These are phyloP conservation scores for Metacarcinus magister DNA, from an alignment of 2,888 invertebrate genomes.

Conservation along the genomic window DNA sequence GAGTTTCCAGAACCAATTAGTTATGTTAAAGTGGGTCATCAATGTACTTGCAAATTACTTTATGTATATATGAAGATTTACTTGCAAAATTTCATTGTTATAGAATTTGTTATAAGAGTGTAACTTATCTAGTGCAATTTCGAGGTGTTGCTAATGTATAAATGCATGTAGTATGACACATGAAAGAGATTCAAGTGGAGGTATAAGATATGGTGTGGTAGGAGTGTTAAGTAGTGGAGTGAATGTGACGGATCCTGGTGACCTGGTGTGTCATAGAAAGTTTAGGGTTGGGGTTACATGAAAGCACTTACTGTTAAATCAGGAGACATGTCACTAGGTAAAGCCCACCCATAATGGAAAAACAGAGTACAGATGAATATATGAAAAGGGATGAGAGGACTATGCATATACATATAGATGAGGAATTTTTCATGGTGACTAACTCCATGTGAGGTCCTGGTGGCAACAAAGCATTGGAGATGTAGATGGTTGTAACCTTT, in stretches of 20 bases:
- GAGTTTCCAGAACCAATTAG: too few species aligned
- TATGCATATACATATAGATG: neutral
- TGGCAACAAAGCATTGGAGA: neutral
- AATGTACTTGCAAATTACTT: neutral
- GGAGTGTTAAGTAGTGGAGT: neutral
- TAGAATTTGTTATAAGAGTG: neutral
- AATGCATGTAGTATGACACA: neutral
- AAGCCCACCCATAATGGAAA: neutral
- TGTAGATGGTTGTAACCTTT: too few species aligned
- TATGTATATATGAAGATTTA: neutral
- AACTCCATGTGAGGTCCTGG: neutral
- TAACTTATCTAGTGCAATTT: neutral
- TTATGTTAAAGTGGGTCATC: too few species aligned
- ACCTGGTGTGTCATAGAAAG: neutral
- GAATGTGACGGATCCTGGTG: neutral
- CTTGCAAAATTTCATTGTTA: neutral
- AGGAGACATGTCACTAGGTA: neutral
- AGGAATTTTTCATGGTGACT: neutral
- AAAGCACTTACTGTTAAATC: neutral
- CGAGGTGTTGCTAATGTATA: neutral
- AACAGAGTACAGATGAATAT: neutral
- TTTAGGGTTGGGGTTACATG: neutral
- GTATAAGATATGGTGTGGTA: neutral
- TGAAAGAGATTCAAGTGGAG: neutral
- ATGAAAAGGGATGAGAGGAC: neutral